Conservation (phyloP, 2,113 vertebrate species). For the Nycticebus coucang region DNA sequence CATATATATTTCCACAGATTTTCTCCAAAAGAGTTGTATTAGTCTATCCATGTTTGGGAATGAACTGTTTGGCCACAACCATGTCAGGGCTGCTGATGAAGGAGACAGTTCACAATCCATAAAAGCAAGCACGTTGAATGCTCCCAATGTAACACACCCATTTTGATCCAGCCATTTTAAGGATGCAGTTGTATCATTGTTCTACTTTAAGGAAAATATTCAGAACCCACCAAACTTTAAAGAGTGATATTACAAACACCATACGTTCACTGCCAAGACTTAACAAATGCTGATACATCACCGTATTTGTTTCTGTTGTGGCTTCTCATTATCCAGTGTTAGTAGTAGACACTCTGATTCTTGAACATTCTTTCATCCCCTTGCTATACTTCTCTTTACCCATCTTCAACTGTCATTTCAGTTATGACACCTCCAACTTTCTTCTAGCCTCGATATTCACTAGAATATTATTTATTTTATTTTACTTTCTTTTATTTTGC, state of each 20-base stretch:
- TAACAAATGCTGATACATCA: not conserved
- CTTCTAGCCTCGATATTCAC: not conserved
- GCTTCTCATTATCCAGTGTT: not conserved
- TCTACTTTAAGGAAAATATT: conserved; percentile 9
- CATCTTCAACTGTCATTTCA: not conserved
- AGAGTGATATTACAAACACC: not conserved
- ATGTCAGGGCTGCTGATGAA: not conserved
- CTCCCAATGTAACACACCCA: not conserved
- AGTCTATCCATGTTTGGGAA: not conserved
- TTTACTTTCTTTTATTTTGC: too few species aligned
- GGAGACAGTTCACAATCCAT: not conserved
- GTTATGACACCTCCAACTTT: not conserved
- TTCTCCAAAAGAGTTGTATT: not conserved
- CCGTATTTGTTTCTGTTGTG: not conserved
- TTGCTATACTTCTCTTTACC: not conserved
- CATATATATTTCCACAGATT: not conserved
- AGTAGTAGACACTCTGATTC: not conserved
- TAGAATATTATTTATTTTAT: not conserved
- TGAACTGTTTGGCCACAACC: not conserved
- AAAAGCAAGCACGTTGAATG: not conserved
- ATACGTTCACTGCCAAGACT: not conserved
- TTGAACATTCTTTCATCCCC: not conserved
- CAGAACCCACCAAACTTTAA: not conserved
- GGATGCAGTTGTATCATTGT: not conserved
- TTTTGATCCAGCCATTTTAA: not conserved